Base-by-base conservation (phyloP, 1,140 invertebrate species). In the Proales similis region DNA sequence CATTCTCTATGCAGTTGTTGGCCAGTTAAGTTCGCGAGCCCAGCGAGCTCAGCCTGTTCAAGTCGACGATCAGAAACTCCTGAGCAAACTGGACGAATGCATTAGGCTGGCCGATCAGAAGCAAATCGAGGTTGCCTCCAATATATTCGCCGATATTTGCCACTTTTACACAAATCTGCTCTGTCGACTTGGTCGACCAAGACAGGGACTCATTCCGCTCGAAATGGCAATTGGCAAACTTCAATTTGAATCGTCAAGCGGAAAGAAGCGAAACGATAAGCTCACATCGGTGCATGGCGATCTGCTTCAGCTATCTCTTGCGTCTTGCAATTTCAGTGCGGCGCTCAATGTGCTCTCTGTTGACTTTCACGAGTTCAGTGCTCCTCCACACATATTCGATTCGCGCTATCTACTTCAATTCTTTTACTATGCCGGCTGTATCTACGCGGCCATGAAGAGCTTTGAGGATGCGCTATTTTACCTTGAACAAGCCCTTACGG, bases 401-500 rank as follows among this genome's bases (percentile, higher is more conserved):
- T 83, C 87, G 1, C 90, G 91, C 79, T 85, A 90, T 74, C 93
- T 93, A 72, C 78, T 96, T 33, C 78, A 90, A 0, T 96, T 92
- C 73, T 95, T 89, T 72, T 96, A 96, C 74, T 96, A 96, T 76
- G 91, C 90, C 45, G 92, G 91, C 47, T 91, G 95, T 86, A 91
- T 94, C 66, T 94, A 92, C 70, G 83, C 88, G 49, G 87, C 86
- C 17, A 73, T 94, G 45, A 93, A 93, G 71, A 88, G 93, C 70
- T 92, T 86, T 71, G 86, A 90, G 57, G 80, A 88, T 70, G 88
- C 91, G 20, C 77, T 94, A 33, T 94, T 91, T 73, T 93, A 90
- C 72, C 92, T 90, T 77, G 90, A 95, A 3, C 66, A 76, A 42
- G 88, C 85, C 64, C 83, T 94, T 43, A 91, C 88, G 9, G 90